Evolutionary conservation across 2,113 vertebrate genomes (phyloP).

Genomic region (Chaenogobius annularis): DNA sequence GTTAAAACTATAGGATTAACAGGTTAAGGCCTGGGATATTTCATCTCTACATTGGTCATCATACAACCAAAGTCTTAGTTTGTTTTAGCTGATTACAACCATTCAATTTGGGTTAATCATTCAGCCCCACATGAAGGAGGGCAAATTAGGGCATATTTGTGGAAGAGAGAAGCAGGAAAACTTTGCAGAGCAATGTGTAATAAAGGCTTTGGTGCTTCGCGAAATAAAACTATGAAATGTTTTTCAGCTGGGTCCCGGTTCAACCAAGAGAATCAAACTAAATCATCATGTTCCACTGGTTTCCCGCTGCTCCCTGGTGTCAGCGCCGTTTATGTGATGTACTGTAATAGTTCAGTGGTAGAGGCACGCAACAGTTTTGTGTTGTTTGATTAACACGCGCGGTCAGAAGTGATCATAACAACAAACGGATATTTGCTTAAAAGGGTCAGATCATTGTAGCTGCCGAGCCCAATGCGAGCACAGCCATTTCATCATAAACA

Average conservation of each 20-base stretch:
- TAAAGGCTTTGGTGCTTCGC: not conserved
- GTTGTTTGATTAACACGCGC: constrained; percentile 20
- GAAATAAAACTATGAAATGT: constrained; percentile 6
- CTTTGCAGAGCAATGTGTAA: not conserved
- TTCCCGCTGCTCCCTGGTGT: not conserved
- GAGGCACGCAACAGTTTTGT: not conserved
- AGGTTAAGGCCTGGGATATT: no score
- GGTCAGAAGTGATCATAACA: constrained; percentile 25
- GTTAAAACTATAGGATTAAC: no score
- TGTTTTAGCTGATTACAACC: not conserved
- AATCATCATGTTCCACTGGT: constrained; percentile 9
- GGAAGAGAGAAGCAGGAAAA: constrained; percentile 9
- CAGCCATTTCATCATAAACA: not conserved
- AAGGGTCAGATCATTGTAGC: constrained; percentile 8
- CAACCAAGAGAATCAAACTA: constrained; percentile 19
- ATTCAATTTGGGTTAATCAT: not conserved
- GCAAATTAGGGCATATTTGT: constrained; percentile 27
- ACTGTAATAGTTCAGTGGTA: not conserved
- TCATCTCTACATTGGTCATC: not conserved
- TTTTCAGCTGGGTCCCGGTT: constrained; percentile 7
- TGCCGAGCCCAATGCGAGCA: not conserved
- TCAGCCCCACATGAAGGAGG: constrained; percentile 26
- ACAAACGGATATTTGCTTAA: constrained; percentile 24
- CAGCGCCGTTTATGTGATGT: not conserved
- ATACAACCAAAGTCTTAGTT: not conserved